Conservation (phyloP, 1,140 invertebrate species). For the Yoshiicerus persimilis region DNA sequence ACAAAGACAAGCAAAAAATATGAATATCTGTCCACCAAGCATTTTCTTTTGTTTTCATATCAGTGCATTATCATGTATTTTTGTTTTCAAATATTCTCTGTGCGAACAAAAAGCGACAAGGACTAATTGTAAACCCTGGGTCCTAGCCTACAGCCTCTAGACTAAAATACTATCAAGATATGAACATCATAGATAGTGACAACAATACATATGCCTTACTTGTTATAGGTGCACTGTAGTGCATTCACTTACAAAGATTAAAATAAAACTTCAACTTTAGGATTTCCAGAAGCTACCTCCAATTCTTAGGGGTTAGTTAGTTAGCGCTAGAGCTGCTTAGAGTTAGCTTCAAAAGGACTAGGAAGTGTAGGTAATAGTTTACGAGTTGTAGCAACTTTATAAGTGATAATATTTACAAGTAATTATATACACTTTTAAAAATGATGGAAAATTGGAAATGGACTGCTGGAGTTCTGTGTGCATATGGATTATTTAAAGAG, state of each 20-base stretch:
- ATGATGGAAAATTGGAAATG: conserved; percentile 62
- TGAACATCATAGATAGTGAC: background rate
- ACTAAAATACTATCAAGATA: background rate
- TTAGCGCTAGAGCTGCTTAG: too few species aligned
- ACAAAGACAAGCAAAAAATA: background rate
- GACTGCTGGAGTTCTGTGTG: conserved; percentile 67
- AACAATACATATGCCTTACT: background rate
- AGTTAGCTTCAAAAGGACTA: background rate
- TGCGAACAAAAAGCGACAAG: background rate
- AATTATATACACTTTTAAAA: background rate
- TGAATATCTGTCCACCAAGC: background rate
- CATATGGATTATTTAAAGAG: conserved; percentile 79
- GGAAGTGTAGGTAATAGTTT: background rate
- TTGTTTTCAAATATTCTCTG: background rate
- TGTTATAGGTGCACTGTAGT: background rate
- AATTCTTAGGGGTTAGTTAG: background rate
- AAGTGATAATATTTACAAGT: background rate
- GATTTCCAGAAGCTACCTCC: background rate
- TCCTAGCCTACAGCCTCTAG: background rate
- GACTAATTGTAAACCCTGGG: background rate
- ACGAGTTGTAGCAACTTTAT: background rate
- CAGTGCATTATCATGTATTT: background rate
- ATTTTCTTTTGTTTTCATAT: background rate
- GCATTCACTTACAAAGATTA: background rate
- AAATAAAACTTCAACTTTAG: background rate